Percentiles rank a stretch among this genome's conserved stretches.
Conservation (phyloP, 2,888 invertebrate genomes). For the Mythimna vitellina region DNA sequence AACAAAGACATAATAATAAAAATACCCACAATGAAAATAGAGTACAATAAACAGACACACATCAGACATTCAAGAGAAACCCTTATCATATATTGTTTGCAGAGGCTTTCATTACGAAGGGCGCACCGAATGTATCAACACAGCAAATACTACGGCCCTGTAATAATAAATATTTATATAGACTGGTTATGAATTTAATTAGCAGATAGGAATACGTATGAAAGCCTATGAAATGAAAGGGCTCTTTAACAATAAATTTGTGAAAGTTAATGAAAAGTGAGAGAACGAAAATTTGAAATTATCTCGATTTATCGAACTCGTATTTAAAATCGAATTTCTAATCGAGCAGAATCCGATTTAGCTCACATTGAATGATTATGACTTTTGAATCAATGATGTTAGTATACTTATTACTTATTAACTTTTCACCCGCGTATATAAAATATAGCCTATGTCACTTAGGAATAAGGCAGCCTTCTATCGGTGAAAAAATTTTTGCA, state of each 20-base stretch:
- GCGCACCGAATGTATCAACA: conserved; percentile 25
- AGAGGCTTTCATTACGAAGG: conserved; percentile 42
- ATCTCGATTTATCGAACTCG: no score
- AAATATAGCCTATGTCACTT: no score
- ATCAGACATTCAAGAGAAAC: conserved; percentile 25
- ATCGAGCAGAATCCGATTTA: no score
- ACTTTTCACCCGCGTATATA: no score
- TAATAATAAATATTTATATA: conserved; percentile 44
- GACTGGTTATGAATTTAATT: conserved; percentile 23
- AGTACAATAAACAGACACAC: conserved; percentile 26
- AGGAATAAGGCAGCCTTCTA: no score
- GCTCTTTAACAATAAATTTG: not conserved
- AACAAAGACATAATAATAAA: not conserved
- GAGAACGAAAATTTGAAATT: no score
- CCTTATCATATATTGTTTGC: conserved; percentile 53
- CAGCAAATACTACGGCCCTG: conserved; percentile 19
- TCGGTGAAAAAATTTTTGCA: no score
- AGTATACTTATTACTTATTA: no score
- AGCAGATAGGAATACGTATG: conserved; percentile 21
- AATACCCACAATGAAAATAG: conserved; percentile 10
- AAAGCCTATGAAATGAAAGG: not conserved
- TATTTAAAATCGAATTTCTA: no score
- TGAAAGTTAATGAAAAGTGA: no score
- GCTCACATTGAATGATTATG: no score
- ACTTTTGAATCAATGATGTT: no score